Evolutionary conservation across 30 jellyfish, hydroid and myxozoan species (phyloP).

Genomic region (Turritopsis rubra): DNA sequence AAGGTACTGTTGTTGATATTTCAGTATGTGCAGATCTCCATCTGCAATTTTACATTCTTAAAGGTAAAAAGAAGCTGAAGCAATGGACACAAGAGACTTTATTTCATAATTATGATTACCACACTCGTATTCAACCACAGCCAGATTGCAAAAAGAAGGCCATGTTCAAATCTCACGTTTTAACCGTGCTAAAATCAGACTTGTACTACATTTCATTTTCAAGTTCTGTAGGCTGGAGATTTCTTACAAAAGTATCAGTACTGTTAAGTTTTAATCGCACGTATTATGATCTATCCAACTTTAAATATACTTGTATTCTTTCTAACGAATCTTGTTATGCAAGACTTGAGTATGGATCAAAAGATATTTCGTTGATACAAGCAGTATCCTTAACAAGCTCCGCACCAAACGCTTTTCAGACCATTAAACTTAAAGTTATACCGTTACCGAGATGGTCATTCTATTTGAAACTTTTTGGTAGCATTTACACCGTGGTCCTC

Average conservation of each 20-base stretch:
- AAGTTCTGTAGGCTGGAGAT: conserved; percentile 93
- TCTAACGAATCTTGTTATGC: conserved; percentile 37
- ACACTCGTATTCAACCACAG: conserved; percentile 43
- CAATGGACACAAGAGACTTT: conserved; percentile 68
- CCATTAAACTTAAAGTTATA: conserved; percentile 26
- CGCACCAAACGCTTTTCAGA: conserved; percentile 27
- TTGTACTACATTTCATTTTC: conserved; percentile 46
- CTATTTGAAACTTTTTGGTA: conserved; percentile 58
- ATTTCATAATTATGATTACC: conserved; percentile 32
- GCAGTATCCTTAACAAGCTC: conserved; percentile 12
- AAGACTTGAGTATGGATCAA: conserved; percentile 40
- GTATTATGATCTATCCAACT: conserved; percentile 35
- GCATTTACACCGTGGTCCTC: conserved; percentile 29
- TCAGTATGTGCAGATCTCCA: conserved; percentile 74
- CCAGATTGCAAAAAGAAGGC: conserved; percentile 32
- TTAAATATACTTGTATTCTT: conserved; percentile 27
- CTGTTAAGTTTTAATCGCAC: conserved; percentile 55
- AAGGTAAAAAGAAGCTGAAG: conserved; percentile 43
- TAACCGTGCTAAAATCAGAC: conserved; percentile 39
- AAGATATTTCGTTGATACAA: conserved; percentile 43
- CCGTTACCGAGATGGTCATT: conserved; percentile 42
- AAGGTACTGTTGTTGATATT: conserved; percentile 56
- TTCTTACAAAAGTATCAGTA: conserved; percentile 42
- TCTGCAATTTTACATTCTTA: conserved; percentile 59
- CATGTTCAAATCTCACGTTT: conserved; percentile 13